These are phyloP conservation scores for Masnerella sp. DNA, from an alignment of 2,888 invertebrate genomes.

Conservation along the genomic window DNA sequence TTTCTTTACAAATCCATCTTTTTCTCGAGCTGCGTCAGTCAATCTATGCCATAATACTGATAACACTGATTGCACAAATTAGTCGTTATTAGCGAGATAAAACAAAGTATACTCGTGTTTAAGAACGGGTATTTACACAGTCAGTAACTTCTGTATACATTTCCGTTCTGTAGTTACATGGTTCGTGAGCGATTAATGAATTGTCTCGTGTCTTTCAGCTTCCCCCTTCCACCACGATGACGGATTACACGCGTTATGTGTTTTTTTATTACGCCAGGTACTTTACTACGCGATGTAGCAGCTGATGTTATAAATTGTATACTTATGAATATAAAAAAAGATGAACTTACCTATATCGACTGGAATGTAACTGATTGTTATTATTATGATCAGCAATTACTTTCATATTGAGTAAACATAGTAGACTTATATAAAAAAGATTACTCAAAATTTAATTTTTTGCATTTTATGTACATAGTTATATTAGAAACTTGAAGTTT, in stretches of 20 bases:
- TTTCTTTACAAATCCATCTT: conserved; percentile 14
- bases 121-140: conserved; percentile 43
- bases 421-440: too few relatives aligned
- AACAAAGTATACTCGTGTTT: conserved; percentile 33
- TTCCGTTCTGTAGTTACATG: conserved; percentile 37
- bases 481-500: too few relatives aligned
- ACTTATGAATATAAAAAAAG: too few relatives aligned
- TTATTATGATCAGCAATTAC: too few relatives aligned
- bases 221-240: neutral
- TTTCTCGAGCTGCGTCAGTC: neutral
- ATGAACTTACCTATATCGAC: too few relatives aligned
- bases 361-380: too few relatives aligned
- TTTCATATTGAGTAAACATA: too few relatives aligned
- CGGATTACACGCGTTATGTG: conserved; percentile 26
- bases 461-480: too few relatives aligned
- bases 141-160: conserved; percentile 48
- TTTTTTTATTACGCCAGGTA: conserved; percentile 10
- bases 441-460: too few relatives aligned
- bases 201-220: conserved; percentile 10
- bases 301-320: too few relatives aligned
- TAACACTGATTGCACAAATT: conserved; percentile 40
- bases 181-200: conserved; percentile 46
- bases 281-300: too few relatives aligned
- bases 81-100: conserved; percentile 20
- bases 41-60: conserved; percentile 19